Percentiles rank a stretch among this genome's conserved stretches.
Evolutionary conservation across 1,140 invertebrate species (phyloP).

Genomic region (Periplaneta americana): DNA sequence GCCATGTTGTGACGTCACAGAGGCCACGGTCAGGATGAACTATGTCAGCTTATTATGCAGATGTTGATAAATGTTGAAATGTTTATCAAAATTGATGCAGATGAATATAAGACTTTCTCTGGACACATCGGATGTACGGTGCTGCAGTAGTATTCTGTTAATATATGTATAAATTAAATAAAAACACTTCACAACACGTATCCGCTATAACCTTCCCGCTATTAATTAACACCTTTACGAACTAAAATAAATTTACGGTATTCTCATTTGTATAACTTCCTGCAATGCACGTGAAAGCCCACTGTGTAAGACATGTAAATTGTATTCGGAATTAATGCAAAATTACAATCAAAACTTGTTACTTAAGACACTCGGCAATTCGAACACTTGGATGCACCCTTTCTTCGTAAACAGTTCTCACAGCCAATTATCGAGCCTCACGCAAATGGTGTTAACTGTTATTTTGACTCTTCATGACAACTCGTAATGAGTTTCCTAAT

Average conservation of each 20-base stretch:
- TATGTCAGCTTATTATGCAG: background rate
- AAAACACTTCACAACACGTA: background rate
- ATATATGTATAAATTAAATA: background rate
- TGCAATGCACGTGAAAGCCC: background rate
- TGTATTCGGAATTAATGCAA: background rate
- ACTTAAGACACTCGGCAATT: background rate
- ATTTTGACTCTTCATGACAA: background rate
- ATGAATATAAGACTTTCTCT: background rate
- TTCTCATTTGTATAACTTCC: background rate
- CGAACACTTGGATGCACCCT: background rate
- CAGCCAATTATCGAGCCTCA: background rate
- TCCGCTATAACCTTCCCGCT: background rate
- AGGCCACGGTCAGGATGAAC: background rate
- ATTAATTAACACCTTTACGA: background rate
- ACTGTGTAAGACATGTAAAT: background rate
- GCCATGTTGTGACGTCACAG: background rate
- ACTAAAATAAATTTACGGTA: background rate
- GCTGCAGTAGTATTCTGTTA: background rate
- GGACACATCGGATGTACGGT: background rate
- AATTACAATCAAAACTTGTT: background rate
- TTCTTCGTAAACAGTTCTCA: background rate
- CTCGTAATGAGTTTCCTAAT: background rate
- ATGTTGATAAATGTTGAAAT: background rate
- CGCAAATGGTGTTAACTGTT: background rate
- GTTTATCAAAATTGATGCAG: background rate